A percentile compares a stretch with the other conserved stretches of the same genome.
phyloP scores from a whole-genome alignment of 1,140 invertebrate species.

The Sitobion miscanthi region DNA sequence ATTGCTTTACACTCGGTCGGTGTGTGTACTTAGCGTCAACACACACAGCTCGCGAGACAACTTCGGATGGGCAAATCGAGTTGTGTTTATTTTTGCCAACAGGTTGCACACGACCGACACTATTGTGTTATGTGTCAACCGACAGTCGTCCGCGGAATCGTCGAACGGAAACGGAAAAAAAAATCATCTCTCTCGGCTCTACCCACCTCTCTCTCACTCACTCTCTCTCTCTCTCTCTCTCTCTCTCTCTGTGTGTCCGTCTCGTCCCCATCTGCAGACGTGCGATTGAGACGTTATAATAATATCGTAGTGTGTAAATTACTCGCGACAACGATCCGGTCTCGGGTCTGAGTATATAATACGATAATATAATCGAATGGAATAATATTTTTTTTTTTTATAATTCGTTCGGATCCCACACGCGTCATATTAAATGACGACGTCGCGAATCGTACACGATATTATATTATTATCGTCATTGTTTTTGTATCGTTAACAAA shows the following conservation, averaged over 20 bases:
- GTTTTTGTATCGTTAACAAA: not conserved
- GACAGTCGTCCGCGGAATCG: not conserved
- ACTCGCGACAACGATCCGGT: no score
- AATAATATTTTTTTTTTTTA: not conserved
- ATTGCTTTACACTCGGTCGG: not conserved
- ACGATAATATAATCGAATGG: no score
- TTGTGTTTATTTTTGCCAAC: not conserved
- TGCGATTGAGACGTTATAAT: no score
- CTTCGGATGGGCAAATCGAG: not conserved
- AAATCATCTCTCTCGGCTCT: not conserved
- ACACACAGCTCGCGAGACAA: not conserved
- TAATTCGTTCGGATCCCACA: not conserved
- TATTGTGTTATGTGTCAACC: not conserved
- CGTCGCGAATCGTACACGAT: no score
- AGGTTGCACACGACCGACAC: not conserved
- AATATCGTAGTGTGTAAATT: no score
- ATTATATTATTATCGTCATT: no score
- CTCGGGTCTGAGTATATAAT: no score
- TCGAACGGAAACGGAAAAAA: not conserved
- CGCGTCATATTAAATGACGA: no score
- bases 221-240: no score
- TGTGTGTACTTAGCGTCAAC: not conserved
- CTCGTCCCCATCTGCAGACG: no score
- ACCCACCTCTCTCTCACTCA: no score
- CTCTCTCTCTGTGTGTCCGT: no score